Conservation (phyloP, 2,113 vertebrate species). For the Apus apus region DNA sequence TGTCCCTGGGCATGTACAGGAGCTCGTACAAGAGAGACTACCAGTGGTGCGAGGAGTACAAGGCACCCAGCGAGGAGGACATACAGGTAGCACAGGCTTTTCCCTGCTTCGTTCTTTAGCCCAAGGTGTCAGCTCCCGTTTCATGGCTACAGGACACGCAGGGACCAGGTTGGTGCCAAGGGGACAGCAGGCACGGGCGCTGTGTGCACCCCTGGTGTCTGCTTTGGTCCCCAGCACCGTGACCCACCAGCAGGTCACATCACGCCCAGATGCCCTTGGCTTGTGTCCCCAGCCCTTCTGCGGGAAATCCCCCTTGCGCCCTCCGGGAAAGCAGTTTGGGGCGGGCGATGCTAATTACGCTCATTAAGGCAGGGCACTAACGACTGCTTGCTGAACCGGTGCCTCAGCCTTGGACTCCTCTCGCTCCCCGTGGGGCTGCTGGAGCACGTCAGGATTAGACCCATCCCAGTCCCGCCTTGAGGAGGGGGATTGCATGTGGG, state of each 20-base stretch:
- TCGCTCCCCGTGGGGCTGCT: background rate
- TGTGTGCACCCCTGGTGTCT: rapidly evolving
- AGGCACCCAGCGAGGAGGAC: background rate
- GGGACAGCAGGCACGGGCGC: background rate
- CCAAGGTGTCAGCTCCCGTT: background rate
- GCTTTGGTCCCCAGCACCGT: background rate
- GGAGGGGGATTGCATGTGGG: background rate
- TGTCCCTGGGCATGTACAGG: constrained; percentile 41
- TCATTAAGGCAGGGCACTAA: constrained; percentile 43
- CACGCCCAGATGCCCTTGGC: background rate
- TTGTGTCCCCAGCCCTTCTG: background rate
- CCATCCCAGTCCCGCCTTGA: background rate
- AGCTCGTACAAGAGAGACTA: constrained; percentile 46
- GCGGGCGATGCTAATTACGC: background rate
- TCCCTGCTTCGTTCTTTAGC: too few relatives aligned
- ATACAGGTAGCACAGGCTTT: background rate
- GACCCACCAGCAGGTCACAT: background rate
- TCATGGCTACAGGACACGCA: rapidly evolving
- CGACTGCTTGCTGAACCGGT: background rate
- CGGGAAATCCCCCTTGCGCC: background rate
- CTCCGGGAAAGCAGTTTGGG: background rate
- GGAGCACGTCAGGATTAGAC: background rate
- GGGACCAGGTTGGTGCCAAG: rapidly evolving
- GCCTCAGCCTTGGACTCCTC: background rate
- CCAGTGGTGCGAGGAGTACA: background rate